Percentiles rank a stretch among this genome's conserved stretches.
Conservation (phyloP, 2,888 invertebrate genomes). For the Tipula vernalis region DNA sequence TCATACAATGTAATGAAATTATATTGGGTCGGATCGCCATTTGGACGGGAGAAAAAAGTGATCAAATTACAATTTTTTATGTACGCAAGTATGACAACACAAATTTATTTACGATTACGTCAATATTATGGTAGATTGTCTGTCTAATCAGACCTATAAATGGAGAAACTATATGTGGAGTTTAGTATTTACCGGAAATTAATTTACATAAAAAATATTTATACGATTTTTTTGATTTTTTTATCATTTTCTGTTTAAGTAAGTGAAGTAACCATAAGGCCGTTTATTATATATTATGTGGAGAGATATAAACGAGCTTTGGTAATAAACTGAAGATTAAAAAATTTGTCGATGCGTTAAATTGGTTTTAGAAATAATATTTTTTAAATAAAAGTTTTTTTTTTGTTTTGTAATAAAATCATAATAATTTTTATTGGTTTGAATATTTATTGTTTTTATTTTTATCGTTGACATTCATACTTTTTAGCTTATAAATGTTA, state of each 20-base stretch:
- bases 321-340: not conserved
- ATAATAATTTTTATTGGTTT: not conserved
- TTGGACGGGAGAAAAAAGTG: not conserved
- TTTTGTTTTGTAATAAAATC: not conserved
- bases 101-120: not conserved
- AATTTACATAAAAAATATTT: not conserved
- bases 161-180: not conserved
- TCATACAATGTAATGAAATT: not conserved
- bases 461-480: not conserved
- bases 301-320: not conserved
- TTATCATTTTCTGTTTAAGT: not conserved
- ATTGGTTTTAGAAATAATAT: not conserved
- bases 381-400: not conserved
- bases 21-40: not conserved
- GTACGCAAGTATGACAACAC: not conserved
- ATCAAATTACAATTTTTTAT: not conserved
- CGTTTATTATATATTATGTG: not conserved
- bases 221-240: not conserved
- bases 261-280: not conserved
- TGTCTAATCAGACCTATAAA: not conserved
- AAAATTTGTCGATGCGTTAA: not conserved
- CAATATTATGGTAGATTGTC: not conserved
- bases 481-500: not conserved
- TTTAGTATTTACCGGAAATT: not conserved
- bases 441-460: not conserved